Evolutionary conservation across 2,113 vertebrate genomes (phyloP).

Genomic region (Tilapia sparmanii): DNA sequence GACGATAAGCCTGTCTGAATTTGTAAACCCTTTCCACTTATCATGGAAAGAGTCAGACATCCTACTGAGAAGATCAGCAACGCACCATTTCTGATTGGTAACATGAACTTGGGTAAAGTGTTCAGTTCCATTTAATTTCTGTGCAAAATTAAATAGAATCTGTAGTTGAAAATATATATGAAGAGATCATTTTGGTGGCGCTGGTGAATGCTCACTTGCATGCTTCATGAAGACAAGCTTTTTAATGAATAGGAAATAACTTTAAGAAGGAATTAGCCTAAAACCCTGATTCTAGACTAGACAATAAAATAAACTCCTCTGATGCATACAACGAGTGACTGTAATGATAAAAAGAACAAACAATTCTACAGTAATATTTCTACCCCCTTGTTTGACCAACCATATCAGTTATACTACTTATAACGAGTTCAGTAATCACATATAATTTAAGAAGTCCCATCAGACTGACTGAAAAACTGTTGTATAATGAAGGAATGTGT

Average conservation of each 20-base stretch:
- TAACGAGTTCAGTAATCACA: not conserved
- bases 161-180: not conserved
- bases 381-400: not conserved
- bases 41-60: not conserved
- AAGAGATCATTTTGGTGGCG: not conserved
- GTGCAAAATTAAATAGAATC: not conserved
- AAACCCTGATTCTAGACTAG: not conserved
- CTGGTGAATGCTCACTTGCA: not conserved
- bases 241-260: not conserved
- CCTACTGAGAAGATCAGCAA: not conserved
- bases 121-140: not conserved
- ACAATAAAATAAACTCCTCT: not conserved
- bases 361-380: not conserved
- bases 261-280: not conserved
- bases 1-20: not conserved
- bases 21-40: not conserved
- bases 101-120: not conserved
- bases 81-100: not conserved
- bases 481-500: not conserved
- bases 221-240: not conserved
- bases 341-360: not conserved
- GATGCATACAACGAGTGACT: not conserved
- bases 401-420: not conserved
- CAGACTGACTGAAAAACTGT: not conserved
- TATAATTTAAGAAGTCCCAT: not conserved